Conservation (phyloP, 2,113 vertebrate genomes). For the Fregetta grallaria region DNA sequence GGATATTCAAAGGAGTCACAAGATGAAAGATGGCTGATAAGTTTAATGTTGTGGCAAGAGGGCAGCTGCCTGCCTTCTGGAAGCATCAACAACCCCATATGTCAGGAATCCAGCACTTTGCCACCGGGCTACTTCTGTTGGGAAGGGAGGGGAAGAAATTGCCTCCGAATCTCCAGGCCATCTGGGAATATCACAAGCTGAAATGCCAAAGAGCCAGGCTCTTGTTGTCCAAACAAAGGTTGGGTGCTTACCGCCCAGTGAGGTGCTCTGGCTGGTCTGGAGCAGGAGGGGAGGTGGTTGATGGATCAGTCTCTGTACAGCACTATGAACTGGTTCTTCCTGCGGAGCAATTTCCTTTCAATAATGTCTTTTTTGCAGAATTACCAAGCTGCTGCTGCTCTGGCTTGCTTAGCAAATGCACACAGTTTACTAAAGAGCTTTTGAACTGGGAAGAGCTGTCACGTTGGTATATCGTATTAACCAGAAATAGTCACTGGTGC, state of each 20-base stretch:
- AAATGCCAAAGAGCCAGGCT: neutral
- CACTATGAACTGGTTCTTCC: neutral
- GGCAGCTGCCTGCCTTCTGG: neutral
- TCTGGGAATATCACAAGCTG: neutral
- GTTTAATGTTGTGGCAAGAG: neutral
- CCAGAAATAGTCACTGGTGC: neutral
- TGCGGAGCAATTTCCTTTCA: neutral
- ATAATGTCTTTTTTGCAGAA: neutral
- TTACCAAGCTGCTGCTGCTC: neutral
- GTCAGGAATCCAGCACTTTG: neutral
- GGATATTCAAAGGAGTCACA: neutral
- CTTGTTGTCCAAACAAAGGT: neutral
- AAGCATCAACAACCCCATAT: neutral
- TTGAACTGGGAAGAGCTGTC: neutral
- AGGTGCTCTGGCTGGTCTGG: neutral
- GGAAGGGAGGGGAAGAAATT: neutral
- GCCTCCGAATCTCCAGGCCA: neutral
- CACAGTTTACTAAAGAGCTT: neutral
- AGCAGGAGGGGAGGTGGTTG: neutral
- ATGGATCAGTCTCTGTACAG: neutral
- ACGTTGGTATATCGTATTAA: neutral
- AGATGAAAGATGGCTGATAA: neutral
- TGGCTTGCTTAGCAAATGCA: neutral
- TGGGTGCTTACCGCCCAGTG: fast-evolving
- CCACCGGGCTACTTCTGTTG: neutral